Conservation (phyloP, 2,888 invertebrate genomes). For the Cyclophora albipunctata region DNA sequence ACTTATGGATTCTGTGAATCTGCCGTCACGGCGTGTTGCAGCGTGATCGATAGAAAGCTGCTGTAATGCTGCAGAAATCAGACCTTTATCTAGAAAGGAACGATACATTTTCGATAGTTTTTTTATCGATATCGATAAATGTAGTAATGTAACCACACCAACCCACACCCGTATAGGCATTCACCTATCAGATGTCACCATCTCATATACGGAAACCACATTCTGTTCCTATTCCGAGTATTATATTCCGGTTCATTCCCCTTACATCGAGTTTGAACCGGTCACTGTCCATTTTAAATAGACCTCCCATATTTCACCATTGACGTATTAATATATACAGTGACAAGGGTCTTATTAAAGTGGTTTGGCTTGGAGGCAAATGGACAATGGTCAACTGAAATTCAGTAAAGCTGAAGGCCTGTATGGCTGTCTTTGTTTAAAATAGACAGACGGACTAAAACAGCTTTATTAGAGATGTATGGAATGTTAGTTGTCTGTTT, state of each 20-base stretch:
- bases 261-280: constrained; percentile 47
- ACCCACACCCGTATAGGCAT: constrained; percentile 24
- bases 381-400: constrained; percentile 50
- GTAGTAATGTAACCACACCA: constrained; percentile 6
- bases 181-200: constrained; percentile 53
- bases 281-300: constrained; percentile 32
- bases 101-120: too few relatives aligned
- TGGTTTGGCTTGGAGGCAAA: constrained; percentile 40
- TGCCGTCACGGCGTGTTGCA: too few relatives aligned
- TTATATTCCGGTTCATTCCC: constrained; percentile 56
- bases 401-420: constrained; percentile 44
- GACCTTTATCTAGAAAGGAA: too few relatives aligned
- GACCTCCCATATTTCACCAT: constrained; percentile 22
- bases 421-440: constrained; percentile 46
- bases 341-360: constrained; percentile 21
- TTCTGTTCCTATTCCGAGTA: constrained; percentile 54
- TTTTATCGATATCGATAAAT: constrained; percentile 9
- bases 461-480: constrained; percentile 31
- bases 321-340: constrained; percentile 16
- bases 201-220: constrained; percentile 61
- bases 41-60: too few relatives aligned
- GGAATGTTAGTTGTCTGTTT: constrained; percentile 17
- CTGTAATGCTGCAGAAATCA: too few relatives aligned
- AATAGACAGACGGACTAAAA: constrained; percentile 29
- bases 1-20: too few relatives aligned